Evolutionary conservation across 2,888 invertebrate genomes (phyloP), one percentile per base, ranked within the genome.

Genomic region (Phorcus lineatus): DNA sequence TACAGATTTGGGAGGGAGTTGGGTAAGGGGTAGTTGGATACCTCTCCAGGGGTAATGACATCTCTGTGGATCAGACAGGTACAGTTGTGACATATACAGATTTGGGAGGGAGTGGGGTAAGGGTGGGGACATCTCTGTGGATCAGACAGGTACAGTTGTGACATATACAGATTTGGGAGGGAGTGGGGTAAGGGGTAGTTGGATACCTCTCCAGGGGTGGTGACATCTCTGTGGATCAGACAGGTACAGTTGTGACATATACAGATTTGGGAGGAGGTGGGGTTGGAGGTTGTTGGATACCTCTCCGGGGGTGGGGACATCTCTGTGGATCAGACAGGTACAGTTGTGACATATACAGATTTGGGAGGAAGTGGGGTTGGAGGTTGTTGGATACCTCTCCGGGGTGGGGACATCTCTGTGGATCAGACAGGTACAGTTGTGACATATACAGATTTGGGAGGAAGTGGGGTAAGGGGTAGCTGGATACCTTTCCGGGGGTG

Each of bases 401-500:
- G 84, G 86, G 16, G 85, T 19, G 81, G 80, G 6, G 86, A 85
- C 19, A 62, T 83, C 55, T 81, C 77, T 16, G 57, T 84, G 52
- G 83, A 84, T 62, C 74, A 75, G 22, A 24, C 75, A 75, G 75
- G 75, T 75, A 75, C 28, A 13, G 40, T 62, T 4, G 1, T 11
- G 47, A 47, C 47, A 47, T 4, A 47, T 47, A 47, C 13, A 47
- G 47, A 9, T 36, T 36, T 36, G 36, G 36, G 11, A 47, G 47
- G 47, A 1, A 47, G 47, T 47, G 13, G 47, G 47, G 47, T 6
- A 1, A 13, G 13, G 47, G 6, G 11, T 88, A 88, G 75, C 80
- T 89, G 79, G 89, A 89, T 74, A 83, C 84, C 19, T 89, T 22
- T 78, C 70, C 67, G 84, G 86, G 16, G 85, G 87, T 24, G 81